Evolutionary conservation across 2,888 invertebrate genomes (phyloP).

Genomic region (Diplazon laetatorius): DNA sequence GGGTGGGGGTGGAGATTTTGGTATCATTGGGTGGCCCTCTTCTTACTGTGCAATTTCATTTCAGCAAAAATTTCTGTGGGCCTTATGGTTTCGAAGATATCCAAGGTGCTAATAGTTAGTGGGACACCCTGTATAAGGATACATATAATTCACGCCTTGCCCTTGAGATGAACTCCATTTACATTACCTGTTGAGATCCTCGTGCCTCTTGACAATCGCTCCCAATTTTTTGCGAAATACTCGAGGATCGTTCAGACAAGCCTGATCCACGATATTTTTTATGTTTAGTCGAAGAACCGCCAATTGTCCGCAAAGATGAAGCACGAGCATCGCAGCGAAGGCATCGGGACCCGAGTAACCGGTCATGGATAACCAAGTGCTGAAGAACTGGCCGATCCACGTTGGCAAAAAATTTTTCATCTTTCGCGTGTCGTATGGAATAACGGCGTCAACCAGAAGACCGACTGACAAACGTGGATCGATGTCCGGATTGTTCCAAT

Average conservation of each 20-base stretch:
- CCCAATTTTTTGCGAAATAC: slow-evolving; percentile 46
- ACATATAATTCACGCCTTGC: too few relatives aligned
- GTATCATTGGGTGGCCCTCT: too few relatives aligned
- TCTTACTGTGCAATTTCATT: too few relatives aligned
- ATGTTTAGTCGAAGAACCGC: slow-evolving; percentile 53
- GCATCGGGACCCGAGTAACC: slow-evolving; percentile 72
- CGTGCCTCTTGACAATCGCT: slow-evolving; percentile 64
- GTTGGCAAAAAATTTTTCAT: slow-evolving; percentile 71
- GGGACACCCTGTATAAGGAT: too few relatives aligned
- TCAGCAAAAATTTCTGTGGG: too few relatives aligned
- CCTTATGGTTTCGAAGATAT: too few relatives aligned
- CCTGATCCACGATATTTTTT: slow-evolving; percentile 51
- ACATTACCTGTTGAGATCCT: slow-evolving; percentile 65
- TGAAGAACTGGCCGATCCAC: slow-evolving; percentile 70
- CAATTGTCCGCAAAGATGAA: slow-evolving; percentile 75
- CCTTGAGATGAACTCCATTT: background rate
- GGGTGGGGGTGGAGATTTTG: too few relatives aligned
- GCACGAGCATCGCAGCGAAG: slow-evolving; percentile 70
- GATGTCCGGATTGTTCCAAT: slow-evolving; percentile 53
- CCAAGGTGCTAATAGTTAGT: too few relatives aligned
- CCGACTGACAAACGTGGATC: slow-evolving; percentile 63
- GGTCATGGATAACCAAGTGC: slow-evolving; percentile 68
- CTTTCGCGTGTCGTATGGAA: slow-evolving; percentile 70
- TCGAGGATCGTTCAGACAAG: slow-evolving; percentile 19
- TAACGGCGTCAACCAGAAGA: slow-evolving; percentile 63